phyloP scores from a whole-genome alignment of 2,888 invertebrate genomes.

The Phortica magna region DNA sequence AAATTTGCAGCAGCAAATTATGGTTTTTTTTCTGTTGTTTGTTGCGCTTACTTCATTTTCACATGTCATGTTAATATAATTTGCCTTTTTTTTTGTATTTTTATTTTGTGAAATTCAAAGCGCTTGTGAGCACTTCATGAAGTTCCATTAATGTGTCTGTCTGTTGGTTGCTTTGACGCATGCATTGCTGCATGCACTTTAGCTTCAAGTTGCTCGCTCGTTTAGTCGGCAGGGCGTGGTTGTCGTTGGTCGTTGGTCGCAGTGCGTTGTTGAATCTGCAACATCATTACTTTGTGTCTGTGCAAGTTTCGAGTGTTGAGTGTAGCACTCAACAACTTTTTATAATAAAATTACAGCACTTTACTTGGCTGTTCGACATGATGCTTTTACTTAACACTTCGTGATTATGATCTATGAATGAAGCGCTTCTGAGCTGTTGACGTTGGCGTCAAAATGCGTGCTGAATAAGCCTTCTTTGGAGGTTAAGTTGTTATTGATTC shows the following conservation, averaged over 20 bases:
- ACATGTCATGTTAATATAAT: conserved; percentile 22
- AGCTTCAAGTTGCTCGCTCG: conserved; percentile 3
- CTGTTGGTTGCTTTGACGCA: not conserved
- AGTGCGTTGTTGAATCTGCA: not conserved
- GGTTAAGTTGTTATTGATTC: not conserved
- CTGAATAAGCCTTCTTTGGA: not conserved
- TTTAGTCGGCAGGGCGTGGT: not conserved
- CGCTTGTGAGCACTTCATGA: conserved; percentile 7
- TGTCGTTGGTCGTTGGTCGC: not conserved
- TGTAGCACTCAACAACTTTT: conserved; percentile 11
- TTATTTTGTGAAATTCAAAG: too few relatives aligned
- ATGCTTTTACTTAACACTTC: not conserved
- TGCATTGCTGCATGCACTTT: conserved; percentile 10
- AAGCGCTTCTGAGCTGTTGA: not conserved
- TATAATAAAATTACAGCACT: conserved; percentile 26
- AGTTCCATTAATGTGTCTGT: not conserved
- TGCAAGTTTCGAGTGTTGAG: not conserved
- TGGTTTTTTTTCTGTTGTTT: too few relatives aligned
- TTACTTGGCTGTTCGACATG: not conserved
- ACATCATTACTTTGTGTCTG: not conserved
- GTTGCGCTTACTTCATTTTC: not conserved
- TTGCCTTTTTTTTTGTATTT: not conserved
- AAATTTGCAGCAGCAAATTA: not conserved
- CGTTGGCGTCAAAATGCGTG: not conserved
- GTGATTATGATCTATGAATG: not conserved